Evolutionary conservation across 2,888 invertebrate genomes (phyloP), one percentile per base, ranked within the genome.

Genomic region (Spatulosminthurus flaviceps): DNA sequence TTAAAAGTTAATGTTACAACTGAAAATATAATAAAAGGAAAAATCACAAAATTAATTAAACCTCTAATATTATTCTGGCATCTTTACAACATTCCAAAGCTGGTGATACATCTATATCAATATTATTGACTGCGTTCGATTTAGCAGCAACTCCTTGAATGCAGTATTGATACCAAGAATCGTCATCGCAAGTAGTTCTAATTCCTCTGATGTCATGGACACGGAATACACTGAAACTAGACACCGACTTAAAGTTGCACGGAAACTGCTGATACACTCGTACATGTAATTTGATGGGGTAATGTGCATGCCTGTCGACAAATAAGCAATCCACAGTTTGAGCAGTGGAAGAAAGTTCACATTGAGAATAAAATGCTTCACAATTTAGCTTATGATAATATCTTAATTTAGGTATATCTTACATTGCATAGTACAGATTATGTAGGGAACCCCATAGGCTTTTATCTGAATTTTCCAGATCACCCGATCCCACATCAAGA

Each of bases 181-280:
- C 28, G 16, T 69, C 29, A 19, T 69, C 29, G 26, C n/a, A n/a
- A 13, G 69, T n/a, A 4, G 29, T 34, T 69, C 29, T 28, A 11
- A 69, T 29, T n/a, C 69, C 69, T 26, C 69, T 13, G 26, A 13
- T 69, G 2, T 34, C 34, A 16, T 16, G 13, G 1, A 69, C 29
- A 4, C 26, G 19, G 29, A 69, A 69, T 29, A 29, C n/a, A 26
- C 19, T n/a, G 4, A 69, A 9, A 4, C 16, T 2, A 21, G 69
- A n/a, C 29, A n/a, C n/a, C 16, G 29, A n/a, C 29, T 69, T 16
- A 16, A 69, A 69, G 16, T 34, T 29, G n/a, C 69, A 69, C 7
- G 69, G 29, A 29, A 69, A 69, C 19, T n/a, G 69, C 29, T 69
- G 69, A 21, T 24, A 69, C 1, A 69, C 69, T 29, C 69, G 26